A percentile compares a stretch with the other conserved stretches of the same genome.
phyloP scores from a whole-genome alignment of 2,797 vertebrate genomes.

The Clarias fuscus region DNA sequence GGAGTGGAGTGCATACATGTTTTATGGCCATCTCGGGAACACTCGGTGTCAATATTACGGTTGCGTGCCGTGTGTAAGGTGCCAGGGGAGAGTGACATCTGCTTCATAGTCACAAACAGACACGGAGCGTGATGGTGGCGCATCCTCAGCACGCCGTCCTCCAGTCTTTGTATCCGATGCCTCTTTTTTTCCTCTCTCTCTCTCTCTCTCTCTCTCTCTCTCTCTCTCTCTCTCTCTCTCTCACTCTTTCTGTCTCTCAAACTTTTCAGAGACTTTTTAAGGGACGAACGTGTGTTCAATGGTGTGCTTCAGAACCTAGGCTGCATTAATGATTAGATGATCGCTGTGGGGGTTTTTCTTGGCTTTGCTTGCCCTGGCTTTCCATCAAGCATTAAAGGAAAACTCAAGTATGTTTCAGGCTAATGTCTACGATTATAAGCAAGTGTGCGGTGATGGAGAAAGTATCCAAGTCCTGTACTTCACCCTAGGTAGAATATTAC shows the following conservation, averaged over 20 bases:
- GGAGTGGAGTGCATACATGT: slow-evolving; percentile 47
- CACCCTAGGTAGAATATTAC: too few relatives aligned
- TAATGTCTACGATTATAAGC: background rate
- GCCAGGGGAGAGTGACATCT: slow-evolving; percentile 27
- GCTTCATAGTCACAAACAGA: slow-evolving; percentile 37
- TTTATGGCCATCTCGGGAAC: slow-evolving; percentile 55
- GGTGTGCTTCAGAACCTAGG: slow-evolving; percentile 36
- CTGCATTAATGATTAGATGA: slow-evolving; percentile 11
- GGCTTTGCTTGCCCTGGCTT: background rate
- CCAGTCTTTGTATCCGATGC: slow-evolving; percentile 20
- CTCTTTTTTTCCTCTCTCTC: slow-evolving; percentile 11
- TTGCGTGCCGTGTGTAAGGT: slow-evolving; percentile 15
- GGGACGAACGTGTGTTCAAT: slow-evolving; percentile 62
- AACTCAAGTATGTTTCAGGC: background rate
- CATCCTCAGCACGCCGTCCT: slow-evolving; percentile 21
- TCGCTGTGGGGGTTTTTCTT: background rate
- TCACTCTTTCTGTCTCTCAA: slow-evolving; percentile 18
- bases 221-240: slow-evolving; percentile 21
- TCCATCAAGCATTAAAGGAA: background rate
- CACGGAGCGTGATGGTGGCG: slow-evolving; percentile 25
- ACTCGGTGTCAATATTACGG: slow-evolving; percentile 36
- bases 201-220: slow-evolving; percentile 28
- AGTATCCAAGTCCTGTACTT: background rate
- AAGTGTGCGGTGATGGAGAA: background rate
- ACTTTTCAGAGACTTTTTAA: slow-evolving; percentile 53